Evolutionary conservation across 1,140 invertebrate species (phyloP), one percentile per base, ranked within the genome.

Genomic region (Lordiphosa clarofinis): DNA sequence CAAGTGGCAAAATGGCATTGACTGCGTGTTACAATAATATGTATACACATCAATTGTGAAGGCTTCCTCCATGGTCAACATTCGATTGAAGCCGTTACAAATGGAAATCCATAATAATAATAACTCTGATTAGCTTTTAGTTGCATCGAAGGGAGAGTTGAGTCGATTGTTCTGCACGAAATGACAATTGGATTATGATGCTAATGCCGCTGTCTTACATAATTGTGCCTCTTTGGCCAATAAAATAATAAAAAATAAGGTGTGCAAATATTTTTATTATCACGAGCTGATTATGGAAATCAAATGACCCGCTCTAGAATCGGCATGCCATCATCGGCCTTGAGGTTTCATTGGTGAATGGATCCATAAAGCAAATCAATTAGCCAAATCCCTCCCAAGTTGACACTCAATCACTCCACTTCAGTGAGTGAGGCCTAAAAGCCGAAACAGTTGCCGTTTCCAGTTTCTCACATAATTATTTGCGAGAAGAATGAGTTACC

Each of bases 291-390:
- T 28, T 28, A 28, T 28, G 24, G 5, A 6, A 21, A 53, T 15
- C 40, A 58, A 44, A 36, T n/a, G n/a, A n/a, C n/a, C n/a, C n/a
- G n/a, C n/a, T n/a, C n/a, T n/a, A n/a, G n/a, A n/a, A n/a, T n/a
- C n/a, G n/a, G n/a, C n/a, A n/a, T n/a, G n/a, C 50, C 12, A 13
- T 43, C 36, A 49, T 64, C 48, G 54, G 64, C 64, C 49, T 47
- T 42, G 40, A 24, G 40, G 35, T 21, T 35, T 50, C 33, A 61
- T n/a, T n/a, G n/a, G 54, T 11, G 54, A 35, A 48, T 39, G 21
- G 28, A 11, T 43, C 28, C 50, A 68, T 21, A 68, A 64, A 53
- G 43, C 52, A 64, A 63, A 78, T 78, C 74, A 78, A 78, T 78
- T 78, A 73, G 74, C 53, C 55, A 46, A 52, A 63, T 57, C 49